A percentile compares a stretch with the other conserved stretches of the same genome.
Evolutionary conservation across 2,113 vertebrate species (phyloP).

Genomic region (Leiothrix lutea): DNA sequence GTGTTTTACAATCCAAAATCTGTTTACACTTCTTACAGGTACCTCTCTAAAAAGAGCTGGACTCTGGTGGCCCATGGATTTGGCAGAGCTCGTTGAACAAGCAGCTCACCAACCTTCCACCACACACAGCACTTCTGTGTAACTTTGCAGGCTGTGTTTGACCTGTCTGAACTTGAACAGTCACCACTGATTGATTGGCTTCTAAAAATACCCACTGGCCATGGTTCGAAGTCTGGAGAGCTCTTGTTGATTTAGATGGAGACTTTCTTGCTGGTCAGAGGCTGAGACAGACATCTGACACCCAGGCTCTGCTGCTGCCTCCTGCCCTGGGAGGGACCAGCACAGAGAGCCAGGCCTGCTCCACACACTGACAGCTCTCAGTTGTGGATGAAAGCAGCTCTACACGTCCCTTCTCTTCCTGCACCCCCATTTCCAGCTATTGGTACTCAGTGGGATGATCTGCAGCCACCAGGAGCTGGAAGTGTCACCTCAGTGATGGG

Average conservation of each 20-base stretch:
- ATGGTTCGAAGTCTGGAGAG: slow-evolving; percentile 38
- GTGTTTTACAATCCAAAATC: neutral
- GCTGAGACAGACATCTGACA: slow-evolving; percentile 28
- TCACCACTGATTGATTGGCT: slow-evolving; percentile 66
- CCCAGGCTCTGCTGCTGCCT: neutral
- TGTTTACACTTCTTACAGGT: neutral
- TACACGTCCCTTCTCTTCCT: neutral
- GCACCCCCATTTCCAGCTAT: neutral
- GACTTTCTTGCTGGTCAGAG: slow-evolving; percentile 20
- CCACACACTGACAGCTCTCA: neutral
- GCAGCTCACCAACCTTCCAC: slow-evolving; percentile 4
- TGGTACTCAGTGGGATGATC: neutral
- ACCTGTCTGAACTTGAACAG: slow-evolving; percentile 66
- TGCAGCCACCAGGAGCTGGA: neutral
- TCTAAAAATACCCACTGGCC: slow-evolving; percentile 62
- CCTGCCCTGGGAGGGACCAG: neutral
- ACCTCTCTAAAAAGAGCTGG: neutral
- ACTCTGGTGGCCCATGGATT: neutral
- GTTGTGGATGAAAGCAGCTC: neutral
- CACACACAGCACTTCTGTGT: slow-evolving; percentile 45
- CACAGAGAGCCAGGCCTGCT: neutral
- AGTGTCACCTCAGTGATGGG: neutral
- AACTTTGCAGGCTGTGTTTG: slow-evolving; percentile 63
- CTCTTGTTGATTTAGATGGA: slow-evolving; percentile 52
- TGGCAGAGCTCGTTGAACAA: neutral